phyloP scores from a whole-genome alignment of 2,888 invertebrate genomes.

The Thymelicus lineola region DNA sequence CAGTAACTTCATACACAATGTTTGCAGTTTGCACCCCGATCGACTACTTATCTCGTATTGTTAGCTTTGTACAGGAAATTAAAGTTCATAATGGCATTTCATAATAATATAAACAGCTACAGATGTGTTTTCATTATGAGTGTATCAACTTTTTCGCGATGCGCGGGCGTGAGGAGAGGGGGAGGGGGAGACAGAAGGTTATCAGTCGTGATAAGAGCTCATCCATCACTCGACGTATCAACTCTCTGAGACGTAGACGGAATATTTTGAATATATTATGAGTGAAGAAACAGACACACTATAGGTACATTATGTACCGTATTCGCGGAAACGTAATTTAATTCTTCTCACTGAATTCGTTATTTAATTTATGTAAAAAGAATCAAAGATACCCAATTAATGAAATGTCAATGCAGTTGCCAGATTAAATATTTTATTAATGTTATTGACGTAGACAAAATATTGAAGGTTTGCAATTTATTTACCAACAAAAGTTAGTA shows the following conservation, averaged over 20 bases:
- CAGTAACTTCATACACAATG: neutral
- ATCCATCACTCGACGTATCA: slow-evolving; percentile 70
- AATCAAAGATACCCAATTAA: too few species aligned
- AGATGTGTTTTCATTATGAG: slow-evolving; percentile 28
- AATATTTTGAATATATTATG: slow-evolving; percentile 62
- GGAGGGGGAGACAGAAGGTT: slow-evolving; percentile 69
- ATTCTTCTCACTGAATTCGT: slow-evolving; percentile 7
- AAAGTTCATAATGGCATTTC: slow-evolving; percentile 2
- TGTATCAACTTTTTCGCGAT: slow-evolving; percentile 54
- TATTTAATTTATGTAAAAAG: too few species aligned
- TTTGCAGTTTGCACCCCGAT: neutral
- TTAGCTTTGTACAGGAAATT: slow-evolving; percentile 6
- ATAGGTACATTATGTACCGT: neutral
- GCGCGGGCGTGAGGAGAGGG: slow-evolving; percentile 49
- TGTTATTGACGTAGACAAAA: too few species aligned
- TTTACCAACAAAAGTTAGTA: too few species aligned
- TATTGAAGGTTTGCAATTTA: too few species aligned
- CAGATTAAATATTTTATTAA: too few species aligned
- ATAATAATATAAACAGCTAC: slow-evolving; percentile 13
- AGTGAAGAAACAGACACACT: neutral
- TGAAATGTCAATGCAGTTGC: too few species aligned
- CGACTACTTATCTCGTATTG: neutral
- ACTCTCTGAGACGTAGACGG: slow-evolving; percentile 53
- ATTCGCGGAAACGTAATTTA: slow-evolving; percentile 14
- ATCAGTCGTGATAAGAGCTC: slow-evolving; percentile 77